Base-by-base conservation (phyloP, 2,113 vertebrate genomes). In the Protomyctophum bolini region DNA sequence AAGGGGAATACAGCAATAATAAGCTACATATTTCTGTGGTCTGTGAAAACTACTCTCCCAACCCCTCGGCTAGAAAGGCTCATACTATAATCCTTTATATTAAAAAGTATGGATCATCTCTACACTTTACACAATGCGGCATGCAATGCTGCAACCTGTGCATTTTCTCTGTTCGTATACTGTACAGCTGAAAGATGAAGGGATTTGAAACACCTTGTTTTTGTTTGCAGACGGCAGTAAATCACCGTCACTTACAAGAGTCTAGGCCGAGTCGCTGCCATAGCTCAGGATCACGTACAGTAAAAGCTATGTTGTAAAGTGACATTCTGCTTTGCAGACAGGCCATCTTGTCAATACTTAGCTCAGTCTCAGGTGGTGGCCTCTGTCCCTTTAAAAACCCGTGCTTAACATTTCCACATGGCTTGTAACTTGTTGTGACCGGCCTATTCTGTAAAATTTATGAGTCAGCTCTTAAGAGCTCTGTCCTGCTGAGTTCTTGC, bases 391-490 rank as follows among this genome's bases (percentile, higher is more conserved):
- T 71, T 74, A 75, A 86, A 88, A 86, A 50, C 73, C 52, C 69
- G 55, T 29, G 12, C 69, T 72, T 83, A 79, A 89, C 87, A 86
- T 92, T 88, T 91, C 88, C 84, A 83, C 89, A 83, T 76, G 83
- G 70, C 70, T 81, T 71, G 63, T 76, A 83, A 68, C 70, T 81
- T 71, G 63, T 64, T 85, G 73, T 33, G 59, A 73, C 57, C 76
- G 77, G 68, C 86, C 70, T 41, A 8, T 70, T 72, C 82, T 93
- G 88, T 88, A 92, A 92, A 89, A 92, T 92, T 79, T 91, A 92
- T 90, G 86, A 89, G 85, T 82, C 79, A 66, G 86, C 90, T 91
- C 82, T 89, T 86, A 79, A 83, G 75, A 75, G 50, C 81, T 83
- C 81, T 66, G 66, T 83, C 81, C 76, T 75, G 73, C 84, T 86